Percentiles rank a stretch among this genome's conserved stretches.
Conservation (phyloP, 2,888 invertebrate genomes). For the Perizoma affinitatum region DNA sequence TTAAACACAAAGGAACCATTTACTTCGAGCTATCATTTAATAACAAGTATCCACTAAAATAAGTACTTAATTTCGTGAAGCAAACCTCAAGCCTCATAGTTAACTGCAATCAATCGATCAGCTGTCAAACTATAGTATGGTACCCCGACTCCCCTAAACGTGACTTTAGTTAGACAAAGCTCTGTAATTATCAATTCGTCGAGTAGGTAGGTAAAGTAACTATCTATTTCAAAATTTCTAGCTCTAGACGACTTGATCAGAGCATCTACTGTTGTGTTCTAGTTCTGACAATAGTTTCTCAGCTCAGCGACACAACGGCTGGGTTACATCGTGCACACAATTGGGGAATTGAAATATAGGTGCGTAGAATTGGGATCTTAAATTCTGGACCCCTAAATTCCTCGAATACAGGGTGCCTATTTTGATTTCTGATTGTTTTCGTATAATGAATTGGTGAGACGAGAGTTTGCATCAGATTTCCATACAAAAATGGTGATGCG, state of each 20-base stretch:
- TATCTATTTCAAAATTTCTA: conserved; percentile 53
- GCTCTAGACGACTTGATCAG: conserved; percentile 27
- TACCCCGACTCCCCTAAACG: conserved; percentile 49
- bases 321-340: no score
- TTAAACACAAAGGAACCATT: no score
- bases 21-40: no score
- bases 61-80: conserved; percentile 12
- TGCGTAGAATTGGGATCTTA: no score
- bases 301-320: conserved; percentile 5
- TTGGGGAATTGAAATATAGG: no score
- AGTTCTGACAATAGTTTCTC: conserved; percentile 53
- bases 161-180: conserved; percentile 59
- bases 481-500: no score
- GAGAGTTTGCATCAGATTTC: no score
- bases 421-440: no score
- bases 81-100: conserved; percentile 23
- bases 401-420: no score
- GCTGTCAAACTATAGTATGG: conserved; percentile 51
- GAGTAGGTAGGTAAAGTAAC: conserved; percentile 40
- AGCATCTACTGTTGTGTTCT: conserved; percentile 37
- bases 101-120: conserved; percentile 53
- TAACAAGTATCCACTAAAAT: no score
- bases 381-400: no score
- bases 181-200: conserved; percentile 62
- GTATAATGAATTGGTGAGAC: no score